Conservation (phyloP, 2,797 vertebrate genomes). For the Chiloscyllium punctatum region DNA sequence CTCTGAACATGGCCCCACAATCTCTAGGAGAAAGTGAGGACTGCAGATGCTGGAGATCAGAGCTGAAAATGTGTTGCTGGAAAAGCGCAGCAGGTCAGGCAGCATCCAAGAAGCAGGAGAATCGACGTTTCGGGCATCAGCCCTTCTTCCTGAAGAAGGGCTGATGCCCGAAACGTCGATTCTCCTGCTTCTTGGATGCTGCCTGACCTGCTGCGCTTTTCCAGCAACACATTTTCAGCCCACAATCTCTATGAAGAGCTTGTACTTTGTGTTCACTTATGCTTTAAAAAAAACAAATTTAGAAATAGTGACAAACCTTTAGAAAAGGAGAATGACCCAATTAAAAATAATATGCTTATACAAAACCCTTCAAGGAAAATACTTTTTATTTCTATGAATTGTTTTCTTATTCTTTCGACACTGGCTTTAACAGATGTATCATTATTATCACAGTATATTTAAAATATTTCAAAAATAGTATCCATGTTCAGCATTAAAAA, state of each 20-base stretch:
- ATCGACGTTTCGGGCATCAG: no score
- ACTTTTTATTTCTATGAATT: neutral
- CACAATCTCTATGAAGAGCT: conserved; percentile 7
- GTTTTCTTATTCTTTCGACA: neutral
- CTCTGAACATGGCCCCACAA: neutral
- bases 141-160: no score
- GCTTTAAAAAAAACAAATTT: conserved; percentile 6
- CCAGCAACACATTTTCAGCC: no score
- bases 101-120: no score
- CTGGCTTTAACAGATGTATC: neutral
- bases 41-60: no score
- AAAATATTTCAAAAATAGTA: neutral
- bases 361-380: neutral
- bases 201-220: no score
- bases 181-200: no score
- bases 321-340: neutral
- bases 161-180: no score
- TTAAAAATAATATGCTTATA: neutral
- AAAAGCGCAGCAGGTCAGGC: no score
- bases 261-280: neutral
- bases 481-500: neutral
- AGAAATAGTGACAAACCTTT: conserved; percentile 16
- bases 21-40: no score
- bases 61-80: no score
- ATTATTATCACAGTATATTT: neutral